Conservation (phyloP, 2,113 vertebrate genomes). For the Pimephales promelas region DNA sequence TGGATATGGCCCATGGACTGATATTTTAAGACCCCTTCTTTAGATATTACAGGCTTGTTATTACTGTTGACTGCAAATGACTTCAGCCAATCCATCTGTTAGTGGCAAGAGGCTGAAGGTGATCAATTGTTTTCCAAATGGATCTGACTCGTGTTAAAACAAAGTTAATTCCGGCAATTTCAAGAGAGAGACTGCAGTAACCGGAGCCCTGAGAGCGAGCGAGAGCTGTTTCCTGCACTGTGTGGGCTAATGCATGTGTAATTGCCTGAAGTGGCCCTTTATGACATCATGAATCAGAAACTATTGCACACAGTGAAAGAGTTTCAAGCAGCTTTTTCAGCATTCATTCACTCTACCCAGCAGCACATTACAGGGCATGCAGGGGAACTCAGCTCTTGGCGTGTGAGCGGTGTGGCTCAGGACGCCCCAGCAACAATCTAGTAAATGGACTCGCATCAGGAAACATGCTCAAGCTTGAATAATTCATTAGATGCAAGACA, state of each 20-base stretch:
- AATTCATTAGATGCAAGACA: conserved; percentile 38
- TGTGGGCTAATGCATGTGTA: conserved; percentile 44
- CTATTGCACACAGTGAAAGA: conserved; percentile 35
- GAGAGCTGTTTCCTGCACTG: conserved; percentile 30
- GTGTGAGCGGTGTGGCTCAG: not conserved
- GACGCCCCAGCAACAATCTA: conserved; percentile 27
- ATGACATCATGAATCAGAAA: conserved; percentile 45
- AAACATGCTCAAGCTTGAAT: conserved; percentile 36
- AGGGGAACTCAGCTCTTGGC: conserved; percentile 1
- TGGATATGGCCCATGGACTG: not conserved
- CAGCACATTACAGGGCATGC: conserved; percentile 21
- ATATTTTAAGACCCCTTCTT: not conserved
- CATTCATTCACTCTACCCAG: conserved; percentile 2
- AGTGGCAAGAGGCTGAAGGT: not conserved
- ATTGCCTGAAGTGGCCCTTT: conserved; percentile 54
- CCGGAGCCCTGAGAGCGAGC: conserved; percentile 3
- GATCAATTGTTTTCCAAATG: conserved; percentile 34
- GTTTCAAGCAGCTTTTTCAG: conserved; percentile 30
- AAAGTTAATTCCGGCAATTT: conserved; percentile 20
- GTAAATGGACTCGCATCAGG: conserved; percentile 24
- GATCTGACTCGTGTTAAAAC: conserved; percentile 20
- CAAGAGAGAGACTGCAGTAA: not conserved
- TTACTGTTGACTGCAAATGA: conserved; percentile 10
- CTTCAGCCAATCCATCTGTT: not conserved
- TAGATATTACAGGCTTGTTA: not conserved